These are phyloP conservation scores for Tachycineta bicolor DNA, from an alignment of 2,113 vertebrate species.

Conservation along the genomic window DNA sequence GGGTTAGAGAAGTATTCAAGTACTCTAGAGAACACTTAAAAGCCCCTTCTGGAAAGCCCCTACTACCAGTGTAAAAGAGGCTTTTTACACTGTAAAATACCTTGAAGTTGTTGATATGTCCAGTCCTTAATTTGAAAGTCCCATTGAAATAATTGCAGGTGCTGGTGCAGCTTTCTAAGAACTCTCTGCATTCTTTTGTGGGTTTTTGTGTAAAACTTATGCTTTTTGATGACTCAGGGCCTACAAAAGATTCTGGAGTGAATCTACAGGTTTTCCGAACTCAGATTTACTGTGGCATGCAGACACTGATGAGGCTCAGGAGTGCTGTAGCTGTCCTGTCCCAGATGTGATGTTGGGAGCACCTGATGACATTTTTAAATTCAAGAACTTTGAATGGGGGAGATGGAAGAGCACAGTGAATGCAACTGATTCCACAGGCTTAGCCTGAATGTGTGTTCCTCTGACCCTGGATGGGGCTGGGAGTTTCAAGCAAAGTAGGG, in stretches of 20 bases:
- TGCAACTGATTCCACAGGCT: background rate
- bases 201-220: background rate
- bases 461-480: background rate
- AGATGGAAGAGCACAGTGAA: background rate
- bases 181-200: background rate
- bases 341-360: background rate
- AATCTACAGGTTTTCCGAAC: background rate
- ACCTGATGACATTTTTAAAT: background rate
- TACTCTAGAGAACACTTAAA: constrained; percentile 33
- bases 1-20: constrained; percentile 29
- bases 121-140: background rate
- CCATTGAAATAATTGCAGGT: background rate
- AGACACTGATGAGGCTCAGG: background rate
- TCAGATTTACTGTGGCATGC: background rate
- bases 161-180: background rate
- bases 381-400: background rate
- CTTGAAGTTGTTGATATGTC: background rate
- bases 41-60: constrained; percentile 31
- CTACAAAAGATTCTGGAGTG: background rate
- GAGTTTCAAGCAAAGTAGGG: background rate
- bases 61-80: background rate
- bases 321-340: fast-evolving
- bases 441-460: background rate
- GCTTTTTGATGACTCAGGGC: background rate
- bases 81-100: constrained; percentile 19